A percentile compares a stretch with the other conserved stretches of the same genome.
Conservation (phyloP, 2,888 invertebrate species). For the Chaetoderma sp. region DNA sequence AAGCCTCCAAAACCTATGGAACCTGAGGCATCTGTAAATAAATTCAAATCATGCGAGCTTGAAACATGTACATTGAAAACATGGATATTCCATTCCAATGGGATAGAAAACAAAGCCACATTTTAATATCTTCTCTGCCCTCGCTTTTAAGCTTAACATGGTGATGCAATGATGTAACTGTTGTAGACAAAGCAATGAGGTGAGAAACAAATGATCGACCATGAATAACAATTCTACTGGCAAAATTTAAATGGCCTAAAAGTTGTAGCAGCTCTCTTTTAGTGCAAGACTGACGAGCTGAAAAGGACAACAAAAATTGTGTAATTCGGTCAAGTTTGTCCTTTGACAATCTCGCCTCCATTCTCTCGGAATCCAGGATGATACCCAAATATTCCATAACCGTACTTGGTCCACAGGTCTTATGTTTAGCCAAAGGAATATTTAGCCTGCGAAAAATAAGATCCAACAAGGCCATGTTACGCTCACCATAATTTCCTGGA, state of each 20-base stretch:
- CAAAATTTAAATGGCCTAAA: conserved; percentile 28
- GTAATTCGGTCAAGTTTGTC: conserved; percentile 21
- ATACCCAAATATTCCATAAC: conserved; percentile 31
- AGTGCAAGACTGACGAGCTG: conserved; percentile 17
- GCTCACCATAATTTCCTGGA: no score
- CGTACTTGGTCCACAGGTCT: conserved; percentile 26
- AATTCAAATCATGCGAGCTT: no score
- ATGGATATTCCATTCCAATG: conserved; percentile 19
- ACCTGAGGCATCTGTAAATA: no score
- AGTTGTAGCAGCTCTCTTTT: conserved; percentile 26
- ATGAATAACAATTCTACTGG: conserved; percentile 24
- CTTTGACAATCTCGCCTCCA: conserved; percentile 28
- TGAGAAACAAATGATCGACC: conserved; percentile 32
- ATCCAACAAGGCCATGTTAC: conserved; percentile 9
- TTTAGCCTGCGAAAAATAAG: conserved; percentile 15
- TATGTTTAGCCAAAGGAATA: conserved; percentile 24
- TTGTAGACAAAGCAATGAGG: conserved; percentile 17
- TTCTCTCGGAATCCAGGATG: conserved; percentile 22
- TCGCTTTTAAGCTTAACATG: conserved; percentile 20
- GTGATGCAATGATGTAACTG: conserved; percentile 14
- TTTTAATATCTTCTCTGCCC: conserved; percentile 20
- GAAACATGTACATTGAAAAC: not conserved
- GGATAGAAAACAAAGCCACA: conserved; percentile 22
- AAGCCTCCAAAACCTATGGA: no score
- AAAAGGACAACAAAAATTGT: conserved; percentile 8